Percentiles rank a stretch among this genome's conserved stretches.
Conservation (phyloP, 2,113 vertebrate genomes). For the Tor tambroides region DNA sequence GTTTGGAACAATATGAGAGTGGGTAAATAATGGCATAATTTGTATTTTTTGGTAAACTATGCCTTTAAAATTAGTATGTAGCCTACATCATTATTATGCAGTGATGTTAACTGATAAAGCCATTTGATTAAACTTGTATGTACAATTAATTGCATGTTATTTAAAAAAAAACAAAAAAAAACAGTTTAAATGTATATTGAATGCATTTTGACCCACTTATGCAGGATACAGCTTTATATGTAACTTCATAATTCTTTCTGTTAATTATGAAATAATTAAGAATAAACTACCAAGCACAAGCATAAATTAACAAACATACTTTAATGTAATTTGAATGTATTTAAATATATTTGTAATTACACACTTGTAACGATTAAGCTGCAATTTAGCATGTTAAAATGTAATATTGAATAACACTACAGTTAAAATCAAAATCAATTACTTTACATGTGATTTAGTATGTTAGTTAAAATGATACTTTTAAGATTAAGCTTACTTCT, state of each 20-base stretch:
- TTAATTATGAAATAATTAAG: not conserved
- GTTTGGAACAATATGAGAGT: not conserved
- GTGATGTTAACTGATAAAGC: not conserved
- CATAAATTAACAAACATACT: not conserved
- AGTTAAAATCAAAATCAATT: not conserved
- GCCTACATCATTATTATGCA: not conserved
- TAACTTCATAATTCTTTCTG: not conserved
- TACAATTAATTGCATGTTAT: not conserved
- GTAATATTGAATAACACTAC: not conserved
- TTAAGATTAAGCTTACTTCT: not conserved
- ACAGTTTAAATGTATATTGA: too few relatives aligned
- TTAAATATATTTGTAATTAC: not conserved
- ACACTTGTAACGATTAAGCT: not conserved
- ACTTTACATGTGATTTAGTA: not conserved
- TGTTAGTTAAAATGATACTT: not conserved
- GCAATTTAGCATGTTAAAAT: not conserved
- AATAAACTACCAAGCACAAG: not conserved
- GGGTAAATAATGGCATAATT: not conserved
- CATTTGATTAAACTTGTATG: too few relatives aligned
- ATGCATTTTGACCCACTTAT: not conserved
- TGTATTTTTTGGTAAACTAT: too few relatives aligned
- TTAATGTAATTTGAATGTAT: not conserved
- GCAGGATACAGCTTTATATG: not conserved
- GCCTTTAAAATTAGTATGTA: too few relatives aligned
- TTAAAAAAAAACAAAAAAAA: not conserved